Evolutionary conservation across 37 sponge, comb jelly and placozoan genomes (phyloP).

Genomic region (Cliona cf. orientalis): DNA sequence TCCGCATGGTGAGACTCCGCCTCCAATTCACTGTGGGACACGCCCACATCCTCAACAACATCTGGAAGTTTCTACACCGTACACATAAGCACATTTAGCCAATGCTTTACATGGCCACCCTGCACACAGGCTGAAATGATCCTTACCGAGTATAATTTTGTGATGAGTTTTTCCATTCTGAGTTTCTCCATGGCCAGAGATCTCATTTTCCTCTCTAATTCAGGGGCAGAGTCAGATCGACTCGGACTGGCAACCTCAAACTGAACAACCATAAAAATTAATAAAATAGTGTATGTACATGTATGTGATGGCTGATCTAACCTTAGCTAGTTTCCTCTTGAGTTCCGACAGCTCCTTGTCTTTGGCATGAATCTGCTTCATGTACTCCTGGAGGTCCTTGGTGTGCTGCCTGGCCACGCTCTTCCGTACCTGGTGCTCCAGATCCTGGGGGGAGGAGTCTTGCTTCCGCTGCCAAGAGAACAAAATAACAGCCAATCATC

Average conservation of each 20-base stretch:
- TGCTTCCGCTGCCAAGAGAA: neutral
- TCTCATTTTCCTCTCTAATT: conserved; percentile 39
- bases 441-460: no score
- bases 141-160: conserved; percentile 49
- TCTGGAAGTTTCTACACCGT: conserved; percentile 38
- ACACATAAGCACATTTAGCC: no score
- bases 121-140: no score
- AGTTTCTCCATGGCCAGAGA: conserved; percentile 56
- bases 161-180: conserved; percentile 50
- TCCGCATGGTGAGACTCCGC: neutral
- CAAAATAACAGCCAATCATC: neutral
- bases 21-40: conserved; percentile 19
- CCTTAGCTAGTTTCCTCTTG: conserved; percentile 53
- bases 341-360: conserved; percentile 60
- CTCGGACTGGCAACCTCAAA: conserved; percentile 19
- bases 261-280: neutral
- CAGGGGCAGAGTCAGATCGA: conserved; percentile 15
- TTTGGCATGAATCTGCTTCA: conserved; percentile 65
- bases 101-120: no score
- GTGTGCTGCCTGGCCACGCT: conserved; percentile 64
- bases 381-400: conserved; percentile 79
- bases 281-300: neutral
- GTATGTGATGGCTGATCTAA: neutral
- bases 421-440: conserved; percentile 16
- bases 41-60: conserved; percentile 8